Percentiles rank a stretch among this genome's conserved stretches.
phyloP scores from a whole-genome alignment of 1,140 invertebrate species.

The Caenorhabditis brenneri region DNA sequence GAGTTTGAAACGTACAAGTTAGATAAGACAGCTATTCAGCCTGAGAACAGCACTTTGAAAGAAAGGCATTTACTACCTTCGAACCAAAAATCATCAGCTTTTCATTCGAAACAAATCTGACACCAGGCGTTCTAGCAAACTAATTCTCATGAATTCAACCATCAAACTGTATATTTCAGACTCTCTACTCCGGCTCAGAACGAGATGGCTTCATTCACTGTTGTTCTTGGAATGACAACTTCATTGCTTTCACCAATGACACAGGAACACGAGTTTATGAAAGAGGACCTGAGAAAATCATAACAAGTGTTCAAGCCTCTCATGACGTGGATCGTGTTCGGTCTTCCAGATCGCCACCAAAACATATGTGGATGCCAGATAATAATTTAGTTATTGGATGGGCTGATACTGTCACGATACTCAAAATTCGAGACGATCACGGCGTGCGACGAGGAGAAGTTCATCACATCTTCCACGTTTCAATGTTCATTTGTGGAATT shows the following conservation, averaged over 20 bases:
- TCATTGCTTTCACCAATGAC: conserved; percentile 68
- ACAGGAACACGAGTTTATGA: conserved; percentile 68
- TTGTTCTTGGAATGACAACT: conserved; percentile 60
- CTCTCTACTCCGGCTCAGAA: conserved; percentile 61
- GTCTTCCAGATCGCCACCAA: conserved; percentile 57
- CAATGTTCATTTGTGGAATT: conserved; percentile 46
- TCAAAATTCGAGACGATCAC: conserved; percentile 6
- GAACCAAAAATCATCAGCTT: no score
- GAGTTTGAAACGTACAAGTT: no score
- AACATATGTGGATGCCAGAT: conserved; percentile 62
- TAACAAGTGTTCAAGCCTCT: conserved; percentile 64
- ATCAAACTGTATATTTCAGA: conserved; percentile 47
- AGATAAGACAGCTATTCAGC: no score
- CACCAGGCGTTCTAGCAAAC: no score
- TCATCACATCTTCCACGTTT: conserved; percentile 32
- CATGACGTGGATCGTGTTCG: conserved; percentile 57
- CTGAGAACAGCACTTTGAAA: no score
- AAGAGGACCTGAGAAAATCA: conserved; percentile 53
- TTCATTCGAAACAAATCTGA: no score
- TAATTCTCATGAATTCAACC: not conserved
- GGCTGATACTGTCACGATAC: conserved; percentile 61
- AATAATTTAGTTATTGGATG: conserved; percentile 64
- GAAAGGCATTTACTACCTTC: no score
- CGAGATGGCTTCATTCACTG: conserved; percentile 61
- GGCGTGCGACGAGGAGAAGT: not conserved